Conservation (phyloP, 2,113 vertebrate genomes). For the Mellivora capensis region DNA sequence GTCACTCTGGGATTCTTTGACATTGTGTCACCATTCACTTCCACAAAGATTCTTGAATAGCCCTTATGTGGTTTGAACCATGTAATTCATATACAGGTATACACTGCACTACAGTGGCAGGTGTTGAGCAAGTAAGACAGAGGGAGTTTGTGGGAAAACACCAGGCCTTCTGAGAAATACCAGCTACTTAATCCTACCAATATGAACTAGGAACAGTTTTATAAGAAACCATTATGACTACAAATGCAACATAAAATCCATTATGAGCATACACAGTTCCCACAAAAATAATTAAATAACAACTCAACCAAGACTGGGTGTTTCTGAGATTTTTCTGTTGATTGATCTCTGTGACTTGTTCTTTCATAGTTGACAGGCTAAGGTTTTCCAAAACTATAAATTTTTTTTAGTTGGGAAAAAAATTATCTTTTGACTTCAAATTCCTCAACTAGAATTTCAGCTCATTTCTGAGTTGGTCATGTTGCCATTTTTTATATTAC, state of each 20-base stretch:
- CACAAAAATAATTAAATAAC: conserved; percentile 1
- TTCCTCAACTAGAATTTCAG: background rate
- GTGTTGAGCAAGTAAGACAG: background rate
- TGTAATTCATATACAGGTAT: background rate
- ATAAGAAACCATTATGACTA: background rate
- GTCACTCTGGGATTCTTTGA: background rate
- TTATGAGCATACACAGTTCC: background rate
- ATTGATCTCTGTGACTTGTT: background rate
- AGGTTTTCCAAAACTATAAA: background rate
- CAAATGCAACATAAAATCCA: background rate
- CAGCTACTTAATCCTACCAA: background rate
- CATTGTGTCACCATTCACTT: background rate
- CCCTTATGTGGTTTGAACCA: background rate
- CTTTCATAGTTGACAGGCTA: background rate
- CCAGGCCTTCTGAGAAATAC: background rate
- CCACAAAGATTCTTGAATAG: background rate
- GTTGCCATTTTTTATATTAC: background rate
- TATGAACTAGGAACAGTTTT: background rate
- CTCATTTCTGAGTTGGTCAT: background rate
- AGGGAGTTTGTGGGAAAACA: background rate
- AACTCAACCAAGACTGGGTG: background rate
- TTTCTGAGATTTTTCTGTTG: background rate
- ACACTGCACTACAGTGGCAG: background rate
- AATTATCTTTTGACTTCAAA: background rate
- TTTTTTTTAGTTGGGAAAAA: background rate